A percentile compares a stretch with the other conserved stretches of the same genome.
These are phyloP conservation scores for Alexandromys fortis DNA, from an alignment of 2,113 vertebrate genomes.

Conservation along the genomic window DNA sequence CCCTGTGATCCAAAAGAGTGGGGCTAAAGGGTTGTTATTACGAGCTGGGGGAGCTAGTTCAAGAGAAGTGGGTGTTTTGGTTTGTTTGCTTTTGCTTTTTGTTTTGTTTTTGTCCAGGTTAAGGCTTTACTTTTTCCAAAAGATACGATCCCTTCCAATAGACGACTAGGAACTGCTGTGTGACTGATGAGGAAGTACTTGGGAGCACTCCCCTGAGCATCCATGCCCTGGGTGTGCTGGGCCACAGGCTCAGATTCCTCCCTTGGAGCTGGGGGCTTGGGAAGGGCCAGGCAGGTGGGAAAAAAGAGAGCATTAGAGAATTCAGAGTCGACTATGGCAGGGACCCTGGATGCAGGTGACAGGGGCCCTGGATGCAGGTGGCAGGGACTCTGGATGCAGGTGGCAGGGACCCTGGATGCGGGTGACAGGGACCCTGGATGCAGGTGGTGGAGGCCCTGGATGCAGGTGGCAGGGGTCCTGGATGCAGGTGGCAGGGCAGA, in stretches of 20 bases:
- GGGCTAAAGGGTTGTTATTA: background rate
- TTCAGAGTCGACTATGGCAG: background rate
- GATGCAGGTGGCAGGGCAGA: background rate
- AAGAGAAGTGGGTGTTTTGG: background rate
- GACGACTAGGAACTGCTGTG: background rate
- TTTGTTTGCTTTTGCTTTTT: background rate
- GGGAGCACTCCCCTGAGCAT: background rate
- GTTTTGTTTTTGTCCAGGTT: background rate
- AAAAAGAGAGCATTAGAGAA: background rate
- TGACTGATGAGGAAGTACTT: background rate
- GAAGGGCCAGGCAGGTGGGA: background rate
- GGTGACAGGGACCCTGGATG: no score
- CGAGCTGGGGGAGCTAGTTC: background rate
- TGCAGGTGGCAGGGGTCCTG: no score
- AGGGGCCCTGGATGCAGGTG: no score
- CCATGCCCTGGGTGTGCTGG: no score
- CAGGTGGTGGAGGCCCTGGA: no score
- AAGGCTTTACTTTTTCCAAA: background rate
- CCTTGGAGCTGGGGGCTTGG: rapidly evolving
- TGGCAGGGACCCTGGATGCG: no score
- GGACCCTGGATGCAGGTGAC: background rate
- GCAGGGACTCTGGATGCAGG: no score
- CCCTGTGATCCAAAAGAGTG: background rate
- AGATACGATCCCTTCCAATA: background rate
- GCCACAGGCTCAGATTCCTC: rapidly evolving